These are phyloP conservation scores for Resseliella maxima DNA, from an alignment of 2,888 invertebrate genomes.

Conservation along the genomic window DNA sequence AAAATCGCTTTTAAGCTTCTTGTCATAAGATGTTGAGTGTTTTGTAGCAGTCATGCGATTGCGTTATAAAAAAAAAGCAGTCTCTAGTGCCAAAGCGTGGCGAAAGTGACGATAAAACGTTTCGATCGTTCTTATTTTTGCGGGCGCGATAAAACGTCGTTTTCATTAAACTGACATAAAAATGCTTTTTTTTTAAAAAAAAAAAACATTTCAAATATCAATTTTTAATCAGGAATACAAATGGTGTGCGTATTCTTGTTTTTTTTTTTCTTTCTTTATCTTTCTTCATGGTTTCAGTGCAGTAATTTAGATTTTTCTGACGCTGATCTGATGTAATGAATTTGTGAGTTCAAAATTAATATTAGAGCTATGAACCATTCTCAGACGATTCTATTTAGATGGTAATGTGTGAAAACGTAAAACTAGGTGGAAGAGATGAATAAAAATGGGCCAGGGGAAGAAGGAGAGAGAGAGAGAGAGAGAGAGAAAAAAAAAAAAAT, in stretches of 20 bases:
- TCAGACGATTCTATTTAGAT: too few relatives aligned
- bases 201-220: not conserved
- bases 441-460: not conserved
- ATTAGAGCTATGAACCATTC: too few relatives aligned
- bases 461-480: not conserved
- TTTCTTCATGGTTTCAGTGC: too few relatives aligned
- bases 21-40: not conserved
- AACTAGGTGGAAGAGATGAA: not conserved
- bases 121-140: not conserved
- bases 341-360: too few relatives aligned
- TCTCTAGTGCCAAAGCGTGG: not conserved
- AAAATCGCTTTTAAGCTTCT: slow-evolving; percentile 9
- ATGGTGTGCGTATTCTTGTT: not conserved
- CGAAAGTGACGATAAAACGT: not conserved
- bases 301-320: too few relatives aligned
- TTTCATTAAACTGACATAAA: not conserved
- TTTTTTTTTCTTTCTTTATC: not conserved
- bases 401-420: too few relatives aligned
- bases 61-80: not conserved
- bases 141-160: not conserved
- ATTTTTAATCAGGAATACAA: not conserved
- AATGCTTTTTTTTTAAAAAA: not conserved
- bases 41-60: not conserved
- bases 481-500: too few relatives aligned
- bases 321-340: too few relatives aligned